Evolutionary conservation across 2,797 vertebrate species (phyloP).

Genomic region (Pempheris klunzingeri): DNA sequence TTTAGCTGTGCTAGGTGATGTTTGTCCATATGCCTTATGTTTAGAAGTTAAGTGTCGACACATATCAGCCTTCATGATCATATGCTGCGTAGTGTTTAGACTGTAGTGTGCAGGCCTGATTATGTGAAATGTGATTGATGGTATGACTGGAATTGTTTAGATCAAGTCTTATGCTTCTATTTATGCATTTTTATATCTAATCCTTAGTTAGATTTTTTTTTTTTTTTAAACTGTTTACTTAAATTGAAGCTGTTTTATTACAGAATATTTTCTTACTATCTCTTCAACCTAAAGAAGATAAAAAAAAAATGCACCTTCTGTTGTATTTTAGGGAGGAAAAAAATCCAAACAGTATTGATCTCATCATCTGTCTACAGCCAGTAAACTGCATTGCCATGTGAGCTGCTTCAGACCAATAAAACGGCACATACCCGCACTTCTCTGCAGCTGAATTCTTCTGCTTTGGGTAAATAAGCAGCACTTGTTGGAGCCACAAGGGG

Average conservation of each 20-base stretch:
- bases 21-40: slow-evolving; percentile 53
- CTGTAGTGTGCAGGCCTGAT: slow-evolving; percentile 41
- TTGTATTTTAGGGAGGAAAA: slow-evolving; percentile 6
- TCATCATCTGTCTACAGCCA: slow-evolving; percentile 14
- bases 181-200: slow-evolving; percentile 62
- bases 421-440: neutral
- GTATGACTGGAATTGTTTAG: slow-evolving; percentile 59
- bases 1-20: slow-evolving; percentile 34
- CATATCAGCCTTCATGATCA: slow-evolving; percentile 18
- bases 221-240: slow-evolving; percentile 14
- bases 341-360: slow-evolving; percentile 67
- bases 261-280: slow-evolving; percentile 37
- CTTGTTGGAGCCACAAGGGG: slow-evolving; percentile 64
- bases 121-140: slow-evolving; percentile 43
- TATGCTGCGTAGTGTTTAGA: slow-evolving; percentile 12
- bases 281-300: neutral
- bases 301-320: slow-evolving; percentile 46
- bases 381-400: slow-evolving; percentile 32
- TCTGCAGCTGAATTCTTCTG: neutral
- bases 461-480: neutral
- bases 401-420: slow-evolving; percentile 68
- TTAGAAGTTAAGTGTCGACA: slow-evolving; percentile 15
- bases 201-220: slow-evolving; percentile 29
- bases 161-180: slow-evolving; percentile 56
- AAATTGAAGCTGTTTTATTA: slow-evolving; percentile 30